Evolutionary conservation across 2,888 invertebrate genomes (phyloP).

Genomic region (Eupithecia inturbata): DNA sequence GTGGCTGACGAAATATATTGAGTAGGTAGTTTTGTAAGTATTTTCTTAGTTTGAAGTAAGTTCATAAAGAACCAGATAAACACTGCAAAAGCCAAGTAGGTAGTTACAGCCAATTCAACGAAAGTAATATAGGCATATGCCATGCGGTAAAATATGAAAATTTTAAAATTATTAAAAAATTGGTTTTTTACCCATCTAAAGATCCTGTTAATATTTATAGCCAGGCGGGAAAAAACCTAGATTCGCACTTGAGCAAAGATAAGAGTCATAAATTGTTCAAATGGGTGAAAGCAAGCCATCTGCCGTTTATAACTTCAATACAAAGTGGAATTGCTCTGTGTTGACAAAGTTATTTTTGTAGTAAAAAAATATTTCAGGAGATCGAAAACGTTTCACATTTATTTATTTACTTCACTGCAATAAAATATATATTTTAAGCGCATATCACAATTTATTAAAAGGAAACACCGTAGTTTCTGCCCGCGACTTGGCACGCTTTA

Average conservation of each 20-base stretch:
- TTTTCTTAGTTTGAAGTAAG: background rate
- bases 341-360: constrained; percentile 21
- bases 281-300: background rate
- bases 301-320: background rate
- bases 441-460: background rate
- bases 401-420: background rate
- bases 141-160: too few relatives aligned
- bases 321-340: constrained; percentile 15
- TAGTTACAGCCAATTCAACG: background rate
- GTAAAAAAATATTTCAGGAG: constrained; percentile 15
- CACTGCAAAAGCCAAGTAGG: background rate
- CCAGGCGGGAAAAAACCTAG: background rate
- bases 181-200: too few relatives aligned
- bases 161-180: background rate
- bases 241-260: background rate
- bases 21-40: background rate
- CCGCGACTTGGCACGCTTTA: too few relatives aligned
- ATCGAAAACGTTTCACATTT: constrained; percentile 14
- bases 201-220: background rate
- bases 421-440: background rate
- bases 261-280: background rate
- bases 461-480: too few relatives aligned
- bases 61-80: background rate
- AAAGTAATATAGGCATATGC: background rate
- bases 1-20: background rate